Percentiles rank a stretch among this genome's conserved stretches.
phyloP scores from a whole-genome alignment of 1,140 invertebrate species.

The Drosophila mauritiana region DNA sequence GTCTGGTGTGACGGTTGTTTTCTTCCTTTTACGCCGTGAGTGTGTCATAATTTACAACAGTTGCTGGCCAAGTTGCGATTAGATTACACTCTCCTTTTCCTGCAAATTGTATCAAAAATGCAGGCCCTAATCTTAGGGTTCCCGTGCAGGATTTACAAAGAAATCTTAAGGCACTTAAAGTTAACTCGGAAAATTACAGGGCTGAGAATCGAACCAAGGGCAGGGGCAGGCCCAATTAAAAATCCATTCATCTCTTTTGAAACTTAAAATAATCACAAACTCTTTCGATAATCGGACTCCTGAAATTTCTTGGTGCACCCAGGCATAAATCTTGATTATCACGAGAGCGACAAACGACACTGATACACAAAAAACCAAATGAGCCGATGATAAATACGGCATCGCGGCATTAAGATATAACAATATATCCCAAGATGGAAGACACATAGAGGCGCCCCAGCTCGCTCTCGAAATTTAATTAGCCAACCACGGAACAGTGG shows the following conservation, averaged over 20 bases:
- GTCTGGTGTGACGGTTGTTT: constrained; percentile 1
- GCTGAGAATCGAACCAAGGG: constrained; percentile 14
- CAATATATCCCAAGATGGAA: constrained; percentile 45
- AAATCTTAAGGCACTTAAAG: constrained; percentile 18
- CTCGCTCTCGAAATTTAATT: constrained; percentile 37
- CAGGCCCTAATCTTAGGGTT: constrained; percentile 18
- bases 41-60: constrained; percentile 59
- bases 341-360: constrained; percentile 62
- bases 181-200: constrained; percentile 38
- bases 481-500: constrained; percentile 26
- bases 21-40: neutral
- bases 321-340: constrained; percentile 75
- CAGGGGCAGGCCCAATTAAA: constrained; percentile 57
- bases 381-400: constrained; percentile 58
- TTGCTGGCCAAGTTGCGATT: constrained; percentile 38
- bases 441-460: constrained; percentile 47
- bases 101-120: constrained; percentile 26
- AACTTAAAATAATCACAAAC: constrained; percentile 9
- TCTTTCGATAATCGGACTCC: constrained; percentile 43
- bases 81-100: constrained; percentile 37
- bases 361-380: constrained; percentile 46
- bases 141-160: constrained; percentile 12
- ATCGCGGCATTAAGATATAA: constrained; percentile 64
- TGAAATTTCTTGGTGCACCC: constrained; percentile 20
- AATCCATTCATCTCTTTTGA: constrained; percentile 63